Conservation (phyloP, 2,797 vertebrate genomes). For the Takifugu rubripes region DNA sequence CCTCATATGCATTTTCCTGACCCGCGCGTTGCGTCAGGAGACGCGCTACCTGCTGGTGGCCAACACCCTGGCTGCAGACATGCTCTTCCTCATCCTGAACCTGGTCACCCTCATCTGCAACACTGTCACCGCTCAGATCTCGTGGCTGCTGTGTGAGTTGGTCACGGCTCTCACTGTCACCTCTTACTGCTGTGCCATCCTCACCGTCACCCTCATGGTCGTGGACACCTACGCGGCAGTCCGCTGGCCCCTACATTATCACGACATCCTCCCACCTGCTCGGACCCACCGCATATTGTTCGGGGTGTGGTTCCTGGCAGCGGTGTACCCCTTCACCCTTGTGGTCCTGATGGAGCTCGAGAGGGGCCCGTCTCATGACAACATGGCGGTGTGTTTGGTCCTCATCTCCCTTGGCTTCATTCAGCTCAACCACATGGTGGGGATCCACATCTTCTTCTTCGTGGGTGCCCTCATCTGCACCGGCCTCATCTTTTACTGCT, state of each 20-base stretch:
- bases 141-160: conserved; percentile 66
- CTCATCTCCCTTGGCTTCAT: conserved; percentile 64
- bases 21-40: conserved; percentile 68
- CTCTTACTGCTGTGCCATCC: conserved; percentile 70
- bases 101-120: conserved; percentile 62
- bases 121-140: conserved; percentile 22
- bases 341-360: conserved; percentile 59
- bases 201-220: conserved; percentile 80
- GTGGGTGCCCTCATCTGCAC: conserved; percentile 66
- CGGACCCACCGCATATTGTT: conserved; percentile 62
- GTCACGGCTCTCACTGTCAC: conserved; percentile 61
- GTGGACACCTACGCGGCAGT: conserved; percentile 81
- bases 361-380: neutral
- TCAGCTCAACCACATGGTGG: conserved; percentile 22
- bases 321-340: conserved; percentile 68
- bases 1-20: conserved; percentile 68
- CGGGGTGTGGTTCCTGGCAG: conserved; percentile 70
- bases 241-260: conserved; percentile 77
- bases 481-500: conserved; percentile 76
- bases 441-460: conserved; percentile 65
- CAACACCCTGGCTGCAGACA: conserved; percentile 76
- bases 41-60: conserved; percentile 79
- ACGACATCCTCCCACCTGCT: conserved; percentile 60
- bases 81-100: conserved; percentile 76
- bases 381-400: conserved; percentile 61